These are phyloP conservation scores for Polyergus mexicanus DNA, from an alignment of 1,140 invertebrate genomes.

Conservation along the genomic window DNA sequence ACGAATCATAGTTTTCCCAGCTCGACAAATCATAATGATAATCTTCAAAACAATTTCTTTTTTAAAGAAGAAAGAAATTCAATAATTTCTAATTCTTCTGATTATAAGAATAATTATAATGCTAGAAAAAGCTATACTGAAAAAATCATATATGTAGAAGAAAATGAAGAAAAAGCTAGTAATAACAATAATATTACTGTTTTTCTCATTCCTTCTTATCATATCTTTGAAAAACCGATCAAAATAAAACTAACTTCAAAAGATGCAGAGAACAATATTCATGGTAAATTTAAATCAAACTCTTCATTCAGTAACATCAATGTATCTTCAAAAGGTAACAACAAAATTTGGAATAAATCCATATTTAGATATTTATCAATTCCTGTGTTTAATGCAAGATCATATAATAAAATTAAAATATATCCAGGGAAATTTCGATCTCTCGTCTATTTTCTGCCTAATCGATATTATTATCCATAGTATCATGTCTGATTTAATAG, in stretches of 20 bases:
- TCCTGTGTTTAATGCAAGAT: background rate
- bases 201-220: no score
- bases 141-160: background rate
- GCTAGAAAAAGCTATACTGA: background rate
- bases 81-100: background rate
- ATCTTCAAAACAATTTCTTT: background rate
- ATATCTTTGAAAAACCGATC: no score
- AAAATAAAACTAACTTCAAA: no score
- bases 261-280: no score
- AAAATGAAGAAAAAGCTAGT: no score
- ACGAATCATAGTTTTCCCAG: background rate
- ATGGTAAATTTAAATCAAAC: background rate
- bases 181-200: no score
- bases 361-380: background rate
- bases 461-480: constrained; percentile 8
- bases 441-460: background rate
- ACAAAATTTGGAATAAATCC: background rate
- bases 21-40: background rate
- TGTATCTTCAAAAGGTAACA: background rate
- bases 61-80: background rate
- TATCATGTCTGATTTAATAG: background rate
- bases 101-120: background rate
- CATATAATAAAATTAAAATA: background rate
- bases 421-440: background rate
- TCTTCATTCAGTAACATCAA: background rate